These are phyloP conservation scores for Moxostoma hubbsi DNA, from an alignment of 2,797 vertebrate genomes.

Conservation along the genomic window DNA sequence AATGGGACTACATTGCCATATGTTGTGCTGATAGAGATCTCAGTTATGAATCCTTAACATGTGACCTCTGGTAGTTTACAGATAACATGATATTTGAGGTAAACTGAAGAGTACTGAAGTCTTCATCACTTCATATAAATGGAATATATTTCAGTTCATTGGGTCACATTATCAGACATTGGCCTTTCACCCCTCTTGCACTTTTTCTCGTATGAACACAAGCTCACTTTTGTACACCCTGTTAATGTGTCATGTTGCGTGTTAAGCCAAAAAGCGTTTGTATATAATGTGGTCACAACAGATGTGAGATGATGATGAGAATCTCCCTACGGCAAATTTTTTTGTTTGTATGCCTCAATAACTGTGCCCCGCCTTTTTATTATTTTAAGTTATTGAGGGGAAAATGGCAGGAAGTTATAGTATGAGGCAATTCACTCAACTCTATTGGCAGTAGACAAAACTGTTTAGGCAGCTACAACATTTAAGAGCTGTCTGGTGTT, in stretches of 20 bases:
- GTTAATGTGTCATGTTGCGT: neutral
- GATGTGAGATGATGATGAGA: slow-evolving; percentile 27
- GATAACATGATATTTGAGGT: neutral
- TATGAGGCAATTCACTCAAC: slow-evolving; percentile 10
- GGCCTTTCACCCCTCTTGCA: neutral
- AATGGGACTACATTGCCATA: too few species aligned
- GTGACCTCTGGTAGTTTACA: neutral
- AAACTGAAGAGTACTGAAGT: neutral
- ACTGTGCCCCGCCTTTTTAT: neutral
- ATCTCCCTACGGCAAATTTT: slow-evolving; percentile 15
- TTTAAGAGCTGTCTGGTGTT: slow-evolving; percentile 2
- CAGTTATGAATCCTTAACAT: neutral
- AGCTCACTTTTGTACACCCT: neutral
- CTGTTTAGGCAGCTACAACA: neutral
- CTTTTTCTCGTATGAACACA: neutral
- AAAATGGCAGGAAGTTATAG: slow-evolving; percentile 15
- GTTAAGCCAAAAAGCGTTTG: slow-evolving; percentile 14
- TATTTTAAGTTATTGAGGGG: slow-evolving; percentile 1
- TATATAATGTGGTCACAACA: slow-evolving; percentile 12
- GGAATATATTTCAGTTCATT: neutral
- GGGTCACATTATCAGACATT: slow-evolving; percentile 12
- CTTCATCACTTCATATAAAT: neutral
- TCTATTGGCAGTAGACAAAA: neutral
- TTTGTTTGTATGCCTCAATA: slow-evolving; percentile 18
- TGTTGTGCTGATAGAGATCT: neutral